A percentile compares a stretch with the other conserved stretches of the same genome.
Conservation (phyloP, 2,888 invertebrate genomes). For the Thyatira batis region DNA sequence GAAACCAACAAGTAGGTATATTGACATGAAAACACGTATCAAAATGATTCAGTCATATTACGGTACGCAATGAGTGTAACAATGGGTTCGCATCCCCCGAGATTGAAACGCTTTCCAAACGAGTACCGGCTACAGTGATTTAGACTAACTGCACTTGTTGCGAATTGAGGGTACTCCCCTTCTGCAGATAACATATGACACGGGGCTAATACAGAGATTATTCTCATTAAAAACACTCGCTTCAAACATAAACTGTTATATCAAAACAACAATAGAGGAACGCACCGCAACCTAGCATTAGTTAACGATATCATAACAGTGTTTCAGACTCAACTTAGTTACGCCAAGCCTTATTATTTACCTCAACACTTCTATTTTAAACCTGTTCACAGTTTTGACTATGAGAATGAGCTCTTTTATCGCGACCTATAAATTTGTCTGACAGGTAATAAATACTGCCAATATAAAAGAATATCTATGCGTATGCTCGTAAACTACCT, state of each 20-base stretch:
- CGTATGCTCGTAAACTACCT: conserved; percentile 41
- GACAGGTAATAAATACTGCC: conserved; percentile 47
- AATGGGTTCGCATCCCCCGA: conserved; percentile 61
- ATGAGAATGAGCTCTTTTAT: conserved; percentile 46
- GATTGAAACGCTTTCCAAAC: conserved; percentile 63
- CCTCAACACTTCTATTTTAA: conserved; percentile 29
- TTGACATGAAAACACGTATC: conserved; percentile 45
- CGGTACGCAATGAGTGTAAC: conserved; percentile 43
- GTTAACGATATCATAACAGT: conserved; percentile 24
- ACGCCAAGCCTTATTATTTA: conserved; percentile 12
- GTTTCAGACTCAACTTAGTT: conserved; percentile 17
- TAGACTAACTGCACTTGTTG: conserved; percentile 77
- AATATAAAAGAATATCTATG: conserved; percentile 54
- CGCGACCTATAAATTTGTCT: conserved; percentile 37
- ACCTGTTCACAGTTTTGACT: conserved; percentile 37
- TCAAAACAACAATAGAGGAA: background rate
- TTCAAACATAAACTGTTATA: conserved; percentile 20
- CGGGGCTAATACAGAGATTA: conserved; percentile 65
- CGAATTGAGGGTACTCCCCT: conserved; percentile 42
- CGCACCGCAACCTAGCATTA: conserved; percentile 13
- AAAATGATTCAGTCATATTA: conserved; percentile 40
- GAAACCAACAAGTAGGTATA: background rate
- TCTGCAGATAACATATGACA: conserved; percentile 62
- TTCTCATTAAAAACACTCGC: conserved; percentile 50
- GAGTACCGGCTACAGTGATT: conserved; percentile 67